phyloP scores from a whole-genome alignment of 2,888 invertebrate genomes.

The Cotesia congregata region DNA sequence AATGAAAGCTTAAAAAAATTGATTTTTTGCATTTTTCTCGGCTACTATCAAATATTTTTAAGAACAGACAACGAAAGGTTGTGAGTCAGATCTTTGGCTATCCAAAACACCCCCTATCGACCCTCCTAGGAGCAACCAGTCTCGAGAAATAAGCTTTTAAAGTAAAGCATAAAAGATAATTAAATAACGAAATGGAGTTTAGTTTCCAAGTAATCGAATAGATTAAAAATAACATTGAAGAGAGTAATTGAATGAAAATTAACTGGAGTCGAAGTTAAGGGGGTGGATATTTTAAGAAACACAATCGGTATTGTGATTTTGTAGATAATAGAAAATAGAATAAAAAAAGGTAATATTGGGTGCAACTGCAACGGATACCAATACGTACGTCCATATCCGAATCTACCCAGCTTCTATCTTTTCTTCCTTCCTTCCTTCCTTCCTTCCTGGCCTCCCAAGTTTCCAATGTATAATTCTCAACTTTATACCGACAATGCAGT shows the following conservation, averaged over 20 bases:
- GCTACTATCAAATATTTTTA: background rate
- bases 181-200: too few species aligned
- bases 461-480: slow-evolving; percentile 66
- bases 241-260: background rate
- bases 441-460: slow-evolving; percentile 58
- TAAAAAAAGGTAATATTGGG: slow-evolving; percentile 11
- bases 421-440: slow-evolving; percentile 51
- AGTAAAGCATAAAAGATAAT: background rate
- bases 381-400: slow-evolving; percentile 17
- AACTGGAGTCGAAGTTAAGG: background rate
- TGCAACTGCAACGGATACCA: slow-evolving; percentile 5
- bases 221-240: too few species aligned
- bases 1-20: too few species aligned
- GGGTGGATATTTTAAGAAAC: background rate
- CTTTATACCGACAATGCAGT: slow-evolving; percentile 60
- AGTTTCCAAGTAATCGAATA: too few species aligned
- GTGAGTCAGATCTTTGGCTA: background rate
- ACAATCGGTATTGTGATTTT: slow-evolving; percentile 13
- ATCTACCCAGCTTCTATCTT: slow-evolving; percentile 39
- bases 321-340: background rate
- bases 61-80: background rate
- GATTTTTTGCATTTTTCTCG: too few species aligned
- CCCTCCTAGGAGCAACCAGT: background rate
- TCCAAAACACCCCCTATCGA: background rate
- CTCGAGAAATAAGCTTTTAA: background rate